Evolutionary conservation across 2,888 invertebrate species (phyloP).

Genomic region (Aporophyla nigra): DNA sequence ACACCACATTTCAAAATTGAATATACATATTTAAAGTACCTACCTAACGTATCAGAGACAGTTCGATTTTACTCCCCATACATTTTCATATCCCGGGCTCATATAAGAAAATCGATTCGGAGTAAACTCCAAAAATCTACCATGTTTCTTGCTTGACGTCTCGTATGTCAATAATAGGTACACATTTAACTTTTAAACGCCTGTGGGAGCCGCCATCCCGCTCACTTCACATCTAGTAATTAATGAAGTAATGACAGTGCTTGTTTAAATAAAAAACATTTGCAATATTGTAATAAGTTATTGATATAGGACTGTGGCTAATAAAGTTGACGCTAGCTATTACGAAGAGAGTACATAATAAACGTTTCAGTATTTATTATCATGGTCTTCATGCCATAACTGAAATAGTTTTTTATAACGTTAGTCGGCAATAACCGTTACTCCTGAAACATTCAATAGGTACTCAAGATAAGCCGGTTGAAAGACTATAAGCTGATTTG

Average conservation of each 20-base stretch:
- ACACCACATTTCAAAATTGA: too few relatives aligned
- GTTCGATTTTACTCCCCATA: too few relatives aligned
- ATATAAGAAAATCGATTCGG: too few relatives aligned
- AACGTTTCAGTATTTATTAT: slow-evolving; percentile 32
- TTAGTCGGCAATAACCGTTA: slow-evolving; percentile 30
- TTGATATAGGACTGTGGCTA: neutral
- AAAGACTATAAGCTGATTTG: neutral
- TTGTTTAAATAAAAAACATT: neutral
- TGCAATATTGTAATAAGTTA: slow-evolving; percentile 20
- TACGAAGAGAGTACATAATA: slow-evolving; percentile 7
- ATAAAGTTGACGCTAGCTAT: slow-evolving; percentile 9
- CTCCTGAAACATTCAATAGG: slow-evolving; percentile 27
- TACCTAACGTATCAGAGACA: too few relatives aligned
- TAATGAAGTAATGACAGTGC: neutral
- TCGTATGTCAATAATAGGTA: neutral
- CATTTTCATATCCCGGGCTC: too few relatives aligned
- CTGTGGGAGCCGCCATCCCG: neutral
- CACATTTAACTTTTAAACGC: neutral
- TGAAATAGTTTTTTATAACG: slow-evolving; percentile 28
- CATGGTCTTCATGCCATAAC: slow-evolving; percentile 14
- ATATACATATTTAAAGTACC: too few relatives aligned
- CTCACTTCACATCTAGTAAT: neutral
- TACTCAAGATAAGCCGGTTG: neutral
- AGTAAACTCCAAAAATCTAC: too few relatives aligned
- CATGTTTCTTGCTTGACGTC: neutral